Evolutionary conservation across 2,888 invertebrate species (phyloP), one percentile per base, ranked within the genome.

Genomic region (Amiota mariae): DNA sequence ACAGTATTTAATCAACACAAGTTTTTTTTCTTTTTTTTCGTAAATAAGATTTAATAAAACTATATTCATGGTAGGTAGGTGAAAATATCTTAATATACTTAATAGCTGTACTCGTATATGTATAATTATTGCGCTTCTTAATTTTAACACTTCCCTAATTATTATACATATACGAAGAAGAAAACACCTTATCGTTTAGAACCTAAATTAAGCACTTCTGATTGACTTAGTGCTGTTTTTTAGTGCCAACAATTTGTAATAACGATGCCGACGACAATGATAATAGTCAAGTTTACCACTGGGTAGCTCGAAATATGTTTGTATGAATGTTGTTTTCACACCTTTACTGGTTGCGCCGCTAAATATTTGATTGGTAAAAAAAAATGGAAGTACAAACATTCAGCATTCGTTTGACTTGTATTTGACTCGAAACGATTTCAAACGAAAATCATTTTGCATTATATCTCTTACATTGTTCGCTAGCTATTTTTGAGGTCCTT

Each of bases 41-140:
- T 24, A 2, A 24, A 24, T 1, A 24, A 24, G 24, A 2, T 2
- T 24, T 24, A 24, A 24, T 24, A 24, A 24, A 3, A 24, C 2
- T 24, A 24, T 24, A 24, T 3, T 24, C 24, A 24, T 24, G 24
- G 24, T 24, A 24, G 3, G 24, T 24, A 24, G 24, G 24, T 24
- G 24, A 3, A 24, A 24, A 24, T 24, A 3, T 24, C 24, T 24
- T 24, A 24, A 24, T 24, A 1, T 24, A 24, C 24, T 24, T 24
- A 24, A 24, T 1, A 24, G 3, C 24, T 24, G 24, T n/a, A n/a
- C n/a, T n/a, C n/a, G n/a, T 24, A 24, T 24, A 24, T 24, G 24
- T 24, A 81, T 85, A 85, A 83, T 83, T 83, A 85, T 85, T 83
- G 85, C 85, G 79, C 83, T 84, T 85, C 85, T 85, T 83, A 83